These are phyloP conservation scores for Archips xylosteana DNA, from an alignment of 2,888 invertebrate genomes.

Conservation along the genomic window DNA sequence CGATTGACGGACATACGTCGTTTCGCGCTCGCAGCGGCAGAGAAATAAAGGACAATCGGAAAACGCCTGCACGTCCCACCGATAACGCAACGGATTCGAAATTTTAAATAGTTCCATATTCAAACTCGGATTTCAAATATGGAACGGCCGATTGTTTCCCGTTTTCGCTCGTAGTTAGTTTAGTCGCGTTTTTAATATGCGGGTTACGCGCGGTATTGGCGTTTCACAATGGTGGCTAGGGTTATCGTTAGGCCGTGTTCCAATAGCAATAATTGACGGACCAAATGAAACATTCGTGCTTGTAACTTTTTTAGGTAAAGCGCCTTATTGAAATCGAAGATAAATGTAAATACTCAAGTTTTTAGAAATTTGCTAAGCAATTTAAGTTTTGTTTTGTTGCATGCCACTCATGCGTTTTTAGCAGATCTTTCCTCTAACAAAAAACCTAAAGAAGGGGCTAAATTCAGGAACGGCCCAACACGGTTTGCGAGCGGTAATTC, in stretches of 20 bases:
- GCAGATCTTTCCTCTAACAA: not conserved
- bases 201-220: constrained; percentile 75
- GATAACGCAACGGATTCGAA: constrained; percentile 85
- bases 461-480: no score
- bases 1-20: constrained; percentile 1
- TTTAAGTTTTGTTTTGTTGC: not conserved
- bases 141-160: constrained; percentile 82
- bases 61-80: constrained; percentile 79
- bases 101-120: constrained; percentile 85
- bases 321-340: not conserved
- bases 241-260: constrained; percentile 52
- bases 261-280: constrained; percentile 24
- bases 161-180: constrained; percentile 64
- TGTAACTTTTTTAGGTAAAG: not conserved
- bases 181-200: constrained; percentile 78
- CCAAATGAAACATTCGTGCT: not conserved
- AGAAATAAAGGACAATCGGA: constrained; percentile 73
- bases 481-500: no score
- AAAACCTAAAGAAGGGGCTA: not conserved
- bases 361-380: not conserved
- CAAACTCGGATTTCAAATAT: constrained; percentile 81
- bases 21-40: not conserved
- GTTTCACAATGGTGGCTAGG: constrained; percentile 80
- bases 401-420: not conserved
- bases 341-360: not conserved